Conservation (phyloP, 1,140 invertebrate species). For the Cydia pomonella region DNA sequence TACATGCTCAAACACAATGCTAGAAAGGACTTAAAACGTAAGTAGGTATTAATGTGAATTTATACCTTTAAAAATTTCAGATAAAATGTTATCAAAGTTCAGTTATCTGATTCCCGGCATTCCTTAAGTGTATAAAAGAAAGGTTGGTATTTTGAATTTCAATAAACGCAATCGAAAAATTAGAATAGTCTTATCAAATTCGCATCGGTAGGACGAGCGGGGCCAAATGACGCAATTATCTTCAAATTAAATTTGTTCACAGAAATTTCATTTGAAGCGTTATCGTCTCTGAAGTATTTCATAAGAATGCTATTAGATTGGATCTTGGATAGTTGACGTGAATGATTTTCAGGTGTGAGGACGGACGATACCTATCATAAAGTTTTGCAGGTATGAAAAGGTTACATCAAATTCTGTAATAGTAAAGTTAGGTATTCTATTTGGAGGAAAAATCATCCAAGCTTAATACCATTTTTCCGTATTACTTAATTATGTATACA, state of each 20-base stretch:
- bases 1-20: too few species aligned
- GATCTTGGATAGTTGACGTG: background rate
- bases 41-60: background rate
- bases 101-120: background rate
- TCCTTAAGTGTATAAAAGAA: background rate
- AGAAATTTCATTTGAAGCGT: conserved; percentile 45
- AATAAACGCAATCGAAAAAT: conserved; percentile 7
- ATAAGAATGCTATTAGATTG: conserved; percentile 4
- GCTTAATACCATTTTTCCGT: too few species aligned
- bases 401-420: too few species aligned
- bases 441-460: too few species aligned
- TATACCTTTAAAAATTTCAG: background rate
- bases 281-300: conserved; percentile 20
- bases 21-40: too few species aligned
- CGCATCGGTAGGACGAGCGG: conserved; percentile 31
- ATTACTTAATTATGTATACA: too few species aligned
- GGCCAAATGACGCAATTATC: conserved; percentile 39
- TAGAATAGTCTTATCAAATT: conserved; percentile 37
- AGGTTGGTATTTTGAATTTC: conserved; percentile 6
- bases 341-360: background rate
- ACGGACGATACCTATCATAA: background rate
- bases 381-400: background rate
- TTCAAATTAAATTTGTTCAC: conserved; percentile 43
- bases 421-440: too few species aligned
- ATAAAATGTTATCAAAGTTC: background rate